Base-by-base conservation (phyloP, 2,888 invertebrate genomes). In the Cyclophora punctaria region DNA sequence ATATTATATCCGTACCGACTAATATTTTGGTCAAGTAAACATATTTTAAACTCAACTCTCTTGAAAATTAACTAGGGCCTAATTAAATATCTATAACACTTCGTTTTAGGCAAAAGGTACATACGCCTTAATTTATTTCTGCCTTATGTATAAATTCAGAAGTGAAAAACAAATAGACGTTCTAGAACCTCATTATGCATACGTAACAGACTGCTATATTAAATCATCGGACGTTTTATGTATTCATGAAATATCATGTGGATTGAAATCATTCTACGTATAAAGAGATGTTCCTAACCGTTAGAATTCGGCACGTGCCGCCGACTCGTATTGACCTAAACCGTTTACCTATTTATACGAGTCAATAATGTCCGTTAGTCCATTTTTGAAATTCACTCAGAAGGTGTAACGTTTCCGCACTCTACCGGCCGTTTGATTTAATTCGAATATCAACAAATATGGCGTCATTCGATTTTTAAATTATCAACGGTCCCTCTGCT, bases 361-460 rank as follows among this genome's bases (percentile, higher is more conserved):
- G 55, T 56, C 59, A 62, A 63, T 61, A 59, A 58, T 67, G 59
- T 60, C 72, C 72, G 73, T 75, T 72, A 71, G 58, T 62, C 65
- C 55, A 67, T 71, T 77, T 77, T 76, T 75, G 60, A 67, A 69
- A 73, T 72, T 79, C 67, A 68, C 63, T 63, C 62, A 61, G 63
- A 69, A 71, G 64, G 71, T 73, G 69, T 67, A 72, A 69, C 71
- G 71, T 78, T 75, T 77, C 74, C 78, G 75, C 63, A 73, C 64
- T 47, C 68, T 60, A 68, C 69, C 66, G 61, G 60, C 55, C 63
- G 67, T 69, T 72, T 67, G 68, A 69, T 67, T 72, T 66, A 68
- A 67, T 67, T 72, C 67, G 70, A 80, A 80, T 75, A 77, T 83
- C 81, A 83, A 83, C 81, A 82, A 81, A 78, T 72, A 75, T 72